Conservation (phyloP, 2,888 invertebrate genomes). For the Protula sp. region DNA sequence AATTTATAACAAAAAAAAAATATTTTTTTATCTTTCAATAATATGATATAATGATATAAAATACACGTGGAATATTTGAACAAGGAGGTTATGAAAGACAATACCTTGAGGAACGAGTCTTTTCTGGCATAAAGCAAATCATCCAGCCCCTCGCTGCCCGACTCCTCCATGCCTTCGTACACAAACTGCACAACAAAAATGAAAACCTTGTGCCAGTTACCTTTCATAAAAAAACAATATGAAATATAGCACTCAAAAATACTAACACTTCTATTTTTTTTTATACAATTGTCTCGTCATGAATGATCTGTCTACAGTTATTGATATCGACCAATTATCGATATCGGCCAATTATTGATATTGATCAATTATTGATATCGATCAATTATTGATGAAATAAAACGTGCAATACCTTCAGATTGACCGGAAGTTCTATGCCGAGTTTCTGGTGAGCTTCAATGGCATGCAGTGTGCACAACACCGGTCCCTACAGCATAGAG, state of each 20-base stretch:
- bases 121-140: conserved; percentile 67
- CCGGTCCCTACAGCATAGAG: conserved; percentile 72
- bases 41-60: no score
- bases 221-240: conserved; percentile 2
- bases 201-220: no score
- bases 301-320: no score
- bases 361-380: no score
- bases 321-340: no score
- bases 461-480: conserved; percentile 91
- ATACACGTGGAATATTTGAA: no score
- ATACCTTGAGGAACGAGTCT: conserved; percentile 70
- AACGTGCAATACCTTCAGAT: conserved; percentile 64
- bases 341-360: no score
- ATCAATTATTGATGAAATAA: no score
- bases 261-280: conserved; percentile 1
- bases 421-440: conserved; percentile 63
- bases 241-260: background rate
- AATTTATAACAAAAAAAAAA: no score
- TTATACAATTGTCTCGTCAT: background rate
- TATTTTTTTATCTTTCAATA: no score
- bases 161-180: conserved; percentile 98
- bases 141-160: conserved; percentile 92
- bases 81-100: no score
- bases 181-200: conserved; percentile 75
- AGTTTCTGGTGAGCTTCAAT: conserved; percentile 78